Conservation (phyloP, 2,113 vertebrate genomes). For the Psammodynastes pulverulentus region DNA sequence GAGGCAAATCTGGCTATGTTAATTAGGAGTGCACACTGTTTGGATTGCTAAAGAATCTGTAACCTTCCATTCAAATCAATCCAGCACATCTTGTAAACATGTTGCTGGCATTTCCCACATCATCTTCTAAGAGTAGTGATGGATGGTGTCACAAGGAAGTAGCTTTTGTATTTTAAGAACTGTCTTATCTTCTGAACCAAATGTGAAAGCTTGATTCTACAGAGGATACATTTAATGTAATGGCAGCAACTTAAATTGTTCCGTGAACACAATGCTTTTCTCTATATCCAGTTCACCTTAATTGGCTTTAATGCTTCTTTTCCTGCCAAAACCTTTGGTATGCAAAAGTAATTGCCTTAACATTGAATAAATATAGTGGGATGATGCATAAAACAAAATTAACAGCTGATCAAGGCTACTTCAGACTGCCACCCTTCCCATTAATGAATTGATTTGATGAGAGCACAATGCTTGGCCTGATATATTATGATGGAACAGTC, state of each 20-base stretch:
- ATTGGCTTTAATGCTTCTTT: slow-evolving; percentile 51
- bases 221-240: slow-evolving; percentile 41
- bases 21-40: neutral
- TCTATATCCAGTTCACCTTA: slow-evolving; percentile 57
- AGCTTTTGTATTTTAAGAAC: neutral
- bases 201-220: slow-evolving; percentile 21
- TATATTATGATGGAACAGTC: slow-evolving; percentile 49
- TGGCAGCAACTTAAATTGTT: slow-evolving; percentile 51
- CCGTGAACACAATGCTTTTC: slow-evolving; percentile 48
- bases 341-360: slow-evolving; percentile 52
- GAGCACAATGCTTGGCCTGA: slow-evolving; percentile 49
- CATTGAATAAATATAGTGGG: slow-evolving; percentile 40
- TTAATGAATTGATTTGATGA: slow-evolving; percentile 58
- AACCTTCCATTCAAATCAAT: neutral
- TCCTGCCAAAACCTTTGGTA: slow-evolving; percentile 48
- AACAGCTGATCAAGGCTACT: slow-evolving; percentile 58
- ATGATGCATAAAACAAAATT: slow-evolving; percentile 65
- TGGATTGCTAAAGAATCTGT: neutral
- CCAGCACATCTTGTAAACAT: neutral
- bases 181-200: neutral
- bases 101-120: neutral
- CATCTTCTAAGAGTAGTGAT: neutral
- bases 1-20: neutral
- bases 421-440: slow-evolving; percentile 52
- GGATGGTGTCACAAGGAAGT: neutral